phyloP scores from a whole-genome alignment of 2,113 vertebrate species.

The Callocephalon fimbriatum region DNA sequence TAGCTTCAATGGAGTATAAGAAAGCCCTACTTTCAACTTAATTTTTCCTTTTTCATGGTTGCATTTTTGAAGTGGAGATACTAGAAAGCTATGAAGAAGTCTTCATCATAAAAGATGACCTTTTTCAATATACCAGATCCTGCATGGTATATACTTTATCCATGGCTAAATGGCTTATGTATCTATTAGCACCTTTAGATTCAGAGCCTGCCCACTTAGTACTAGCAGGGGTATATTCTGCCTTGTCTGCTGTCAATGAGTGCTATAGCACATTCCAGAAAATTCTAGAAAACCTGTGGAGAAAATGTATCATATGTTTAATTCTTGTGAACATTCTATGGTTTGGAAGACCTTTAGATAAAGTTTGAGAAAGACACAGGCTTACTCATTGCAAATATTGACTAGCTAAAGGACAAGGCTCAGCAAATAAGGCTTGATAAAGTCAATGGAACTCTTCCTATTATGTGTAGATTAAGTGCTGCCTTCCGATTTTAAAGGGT shows the following conservation, averaged over 20 bases:
- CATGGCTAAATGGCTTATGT: not conserved
- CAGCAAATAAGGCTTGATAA: slow-evolving; percentile 8
- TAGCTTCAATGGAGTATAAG: not conserved
- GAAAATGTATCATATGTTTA: not conserved
- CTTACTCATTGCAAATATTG: slow-evolving; percentile 34
- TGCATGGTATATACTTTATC: not conserved
- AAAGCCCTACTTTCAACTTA: not conserved
- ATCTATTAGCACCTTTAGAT: not conserved
- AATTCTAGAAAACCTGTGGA: not conserved
- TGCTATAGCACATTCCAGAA: not conserved
- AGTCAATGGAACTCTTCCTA: not conserved
- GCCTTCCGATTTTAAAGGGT: not conserved
- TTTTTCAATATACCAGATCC: not conserved
- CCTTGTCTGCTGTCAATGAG: not conserved
- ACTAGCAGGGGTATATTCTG: not conserved
- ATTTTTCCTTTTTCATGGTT: not conserved
- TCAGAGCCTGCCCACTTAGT: not conserved
- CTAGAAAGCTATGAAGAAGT: not conserved
- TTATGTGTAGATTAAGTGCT: not conserved
- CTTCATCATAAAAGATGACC: not conserved
- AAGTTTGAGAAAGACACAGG: not conserved
- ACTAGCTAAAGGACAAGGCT: slow-evolving; percentile 19
- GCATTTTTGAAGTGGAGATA: not conserved
- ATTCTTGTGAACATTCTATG: not conserved
- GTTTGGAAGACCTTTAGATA: not conserved